Conservation (phyloP, 2,888 invertebrate species). For the Brachycybe producta region DNA sequence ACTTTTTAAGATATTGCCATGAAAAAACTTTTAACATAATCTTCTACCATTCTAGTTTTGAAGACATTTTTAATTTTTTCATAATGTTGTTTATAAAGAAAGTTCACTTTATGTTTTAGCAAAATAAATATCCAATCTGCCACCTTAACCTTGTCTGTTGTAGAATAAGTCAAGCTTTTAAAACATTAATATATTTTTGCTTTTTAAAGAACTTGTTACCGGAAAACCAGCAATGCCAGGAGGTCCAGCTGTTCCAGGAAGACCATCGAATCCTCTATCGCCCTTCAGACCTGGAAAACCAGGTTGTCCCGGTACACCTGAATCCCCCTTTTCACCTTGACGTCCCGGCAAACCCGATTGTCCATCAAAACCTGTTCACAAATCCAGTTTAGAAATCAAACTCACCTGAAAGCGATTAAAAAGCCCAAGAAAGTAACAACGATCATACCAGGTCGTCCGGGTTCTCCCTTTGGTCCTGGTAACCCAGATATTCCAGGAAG, state of each 20-base stretch:
- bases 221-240: slow-evolving; percentile 19
- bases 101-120: too few species aligned
- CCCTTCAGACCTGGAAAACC: slow-evolving; percentile 9
- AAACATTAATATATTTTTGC: too few species aligned
- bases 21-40: too few species aligned
- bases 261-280: slow-evolving; percentile 27
- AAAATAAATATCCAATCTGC: too few species aligned
- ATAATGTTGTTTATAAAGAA: too few species aligned
- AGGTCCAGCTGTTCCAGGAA: slow-evolving; percentile 23
- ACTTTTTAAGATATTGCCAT: too few species aligned
- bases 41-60: too few species aligned
- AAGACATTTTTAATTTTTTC: too few species aligned
- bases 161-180: too few species aligned
- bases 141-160: too few species aligned
- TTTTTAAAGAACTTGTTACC: not conserved
- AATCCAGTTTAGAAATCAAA: too few species aligned
- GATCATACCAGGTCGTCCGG: slow-evolving; percentile 21
- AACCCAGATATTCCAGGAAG: slow-evolving; percentile 27
- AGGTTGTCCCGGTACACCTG: slow-evolving; percentile 41
- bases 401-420: not conserved
- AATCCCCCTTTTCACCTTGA: slow-evolving; percentile 22
- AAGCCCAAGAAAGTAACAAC: not conserved
- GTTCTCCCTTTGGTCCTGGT: slow-evolving; percentile 22
- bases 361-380: not conserved
- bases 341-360: slow-evolving; percentile 1